Evolutionary conservation across 2,113 vertebrate genomes (phyloP), one percentile per base, ranked within the genome.

Genomic region (Amphiprion percula): DNA sequence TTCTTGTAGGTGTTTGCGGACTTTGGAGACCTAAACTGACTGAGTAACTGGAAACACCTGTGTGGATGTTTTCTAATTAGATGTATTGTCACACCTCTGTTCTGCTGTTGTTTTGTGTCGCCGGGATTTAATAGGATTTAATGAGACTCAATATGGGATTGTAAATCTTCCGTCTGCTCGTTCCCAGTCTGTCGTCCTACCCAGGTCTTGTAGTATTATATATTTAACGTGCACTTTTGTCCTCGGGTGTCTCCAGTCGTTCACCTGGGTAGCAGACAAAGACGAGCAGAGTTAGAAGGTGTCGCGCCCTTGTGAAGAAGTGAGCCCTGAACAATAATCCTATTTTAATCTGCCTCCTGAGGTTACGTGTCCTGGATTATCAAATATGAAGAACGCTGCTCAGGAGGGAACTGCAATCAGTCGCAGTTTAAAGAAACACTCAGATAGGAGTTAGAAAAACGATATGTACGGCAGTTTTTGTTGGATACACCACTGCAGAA

Each of bases 321-420:
- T 65, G 81, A 77, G 85, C 50, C 75, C 78, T 69, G 78, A 86
- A 90, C 88, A 87, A 82, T 88, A 91, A 92, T 93, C 88, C 85
- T 93, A 93, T 94, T 93, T 92, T 82, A 93, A 92, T 93, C 78
- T 82, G 65, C 72, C 84, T 77, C 90, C 90, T 86, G 90, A 74
- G 87, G 91, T 90, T 94, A 68, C 54, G 68, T 80, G 88, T 84
- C 92, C 93, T 83, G 89, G 88, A 94, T 95, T 91, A 93, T 88
- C 73, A 83, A 62, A 91, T 47, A 77, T 83, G 76, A 79, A 70
- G 61, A 71, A 68, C 59, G 61, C 62, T 60, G 60, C 16, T 4
- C 11, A 56, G 66, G 60, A 68, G 49, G 74, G 47, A 46, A 39
- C 68, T 6, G 15, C 19, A 74, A 54, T 33, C 60, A 33, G 61